Percentiles rank a stretch among this genome's conserved stretches.
Conservation (phyloP, 2,797 vertebrate genomes). For the Chromobotia macracanthus region DNA sequence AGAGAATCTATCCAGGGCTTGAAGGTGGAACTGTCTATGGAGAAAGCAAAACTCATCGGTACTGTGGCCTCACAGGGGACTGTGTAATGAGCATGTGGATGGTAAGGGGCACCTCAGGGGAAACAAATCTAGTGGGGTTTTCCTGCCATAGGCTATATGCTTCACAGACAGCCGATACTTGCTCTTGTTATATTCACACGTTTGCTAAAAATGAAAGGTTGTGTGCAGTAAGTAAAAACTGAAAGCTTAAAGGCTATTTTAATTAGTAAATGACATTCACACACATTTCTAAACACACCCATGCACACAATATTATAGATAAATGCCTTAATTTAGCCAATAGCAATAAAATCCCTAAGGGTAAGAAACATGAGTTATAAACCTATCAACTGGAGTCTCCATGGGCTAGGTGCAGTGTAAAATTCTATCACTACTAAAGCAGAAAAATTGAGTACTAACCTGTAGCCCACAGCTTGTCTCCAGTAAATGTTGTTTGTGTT, state of each 20-base stretch:
- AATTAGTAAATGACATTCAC: constrained; percentile 44
- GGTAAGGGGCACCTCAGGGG: not conserved
- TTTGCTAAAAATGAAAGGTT: not conserved
- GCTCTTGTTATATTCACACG: not conserved
- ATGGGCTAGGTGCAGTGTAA: not conserved
- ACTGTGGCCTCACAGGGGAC: constrained; percentile 42
- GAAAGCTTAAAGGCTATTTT: constrained; percentile 36
- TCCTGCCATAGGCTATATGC: constrained; percentile 32
- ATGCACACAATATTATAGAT: constrained; percentile 4
- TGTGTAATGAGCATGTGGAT: constrained; percentile 7
- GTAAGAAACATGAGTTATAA: not conserved
- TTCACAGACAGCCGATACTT: constrained; percentile 12
- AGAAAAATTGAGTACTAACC: not conserved
- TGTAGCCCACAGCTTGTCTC: no score
- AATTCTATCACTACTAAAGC: not conserved
- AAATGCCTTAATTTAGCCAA: constrained; percentile 9
- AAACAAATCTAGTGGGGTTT: constrained; percentile 23
- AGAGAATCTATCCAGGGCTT: constrained; percentile 58
- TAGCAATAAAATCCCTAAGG: constrained; percentile 7
- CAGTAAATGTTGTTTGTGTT: not conserved
- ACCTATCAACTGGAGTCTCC: constrained; percentile 17
- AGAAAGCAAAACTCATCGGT: constrained; percentile 46
- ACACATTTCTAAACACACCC: not conserved
- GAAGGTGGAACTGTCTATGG: constrained; percentile 35
- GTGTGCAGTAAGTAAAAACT: not conserved